Evolutionary conservation across 2,113 vertebrate genomes (phyloP).

Genomic region (Mionectes macconnelli): DNA sequence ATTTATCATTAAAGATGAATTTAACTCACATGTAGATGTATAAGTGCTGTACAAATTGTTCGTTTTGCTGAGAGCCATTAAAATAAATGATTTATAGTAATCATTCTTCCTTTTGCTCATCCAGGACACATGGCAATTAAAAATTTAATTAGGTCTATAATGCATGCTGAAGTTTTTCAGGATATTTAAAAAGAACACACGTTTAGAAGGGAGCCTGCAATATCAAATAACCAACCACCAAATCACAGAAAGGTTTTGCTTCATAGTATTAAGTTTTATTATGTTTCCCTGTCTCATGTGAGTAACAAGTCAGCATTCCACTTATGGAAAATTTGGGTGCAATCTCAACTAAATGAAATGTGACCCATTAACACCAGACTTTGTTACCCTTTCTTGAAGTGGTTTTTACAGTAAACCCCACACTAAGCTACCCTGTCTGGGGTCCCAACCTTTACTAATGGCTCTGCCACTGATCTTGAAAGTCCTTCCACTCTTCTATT

Average conservation of each 20-base stretch:
- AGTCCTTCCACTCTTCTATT: background rate
- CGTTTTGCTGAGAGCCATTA: background rate
- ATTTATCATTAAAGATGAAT: background rate
- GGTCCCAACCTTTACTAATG: background rate
- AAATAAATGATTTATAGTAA: slow-evolving; percentile 1
- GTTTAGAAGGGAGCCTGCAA: background rate
- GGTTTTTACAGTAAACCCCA: background rate
- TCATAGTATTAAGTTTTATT: background rate
- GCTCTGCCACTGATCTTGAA: background rate
- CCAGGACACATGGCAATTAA: background rate
- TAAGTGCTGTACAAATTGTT: slow-evolving; percentile 26
- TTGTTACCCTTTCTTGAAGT: background rate
- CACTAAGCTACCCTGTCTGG: accelerated
- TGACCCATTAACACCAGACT: background rate
- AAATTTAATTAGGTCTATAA: background rate
- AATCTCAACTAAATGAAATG: background rate
- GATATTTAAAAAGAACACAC: background rate
- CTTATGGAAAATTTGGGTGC: background rate
- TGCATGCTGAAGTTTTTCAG: background rate
- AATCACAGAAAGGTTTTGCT: background rate
- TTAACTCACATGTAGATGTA: background rate
- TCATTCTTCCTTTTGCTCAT: background rate
- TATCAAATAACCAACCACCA: background rate
- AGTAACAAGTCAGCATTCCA: background rate
- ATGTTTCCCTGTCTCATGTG: background rate